phyloP scores from a whole-genome alignment of 53 echinoderm and acorn worm species.

The Henricia sp. region DNA sequence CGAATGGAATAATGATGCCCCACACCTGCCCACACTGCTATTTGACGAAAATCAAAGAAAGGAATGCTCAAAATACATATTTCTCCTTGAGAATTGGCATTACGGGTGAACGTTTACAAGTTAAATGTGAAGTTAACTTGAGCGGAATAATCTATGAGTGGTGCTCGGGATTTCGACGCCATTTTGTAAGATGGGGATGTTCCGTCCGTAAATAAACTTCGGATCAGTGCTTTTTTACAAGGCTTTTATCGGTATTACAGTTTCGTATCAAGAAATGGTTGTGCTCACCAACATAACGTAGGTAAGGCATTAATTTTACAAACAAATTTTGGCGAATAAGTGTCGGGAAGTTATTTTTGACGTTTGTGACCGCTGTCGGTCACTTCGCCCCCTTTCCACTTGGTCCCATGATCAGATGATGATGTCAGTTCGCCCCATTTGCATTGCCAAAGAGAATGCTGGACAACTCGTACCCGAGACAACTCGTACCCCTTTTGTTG shows the following conservation, averaged over 20 bases:
- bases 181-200: slow-evolving; percentile 18
- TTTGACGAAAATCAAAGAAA: neutral
- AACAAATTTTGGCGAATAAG: neutral
- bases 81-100: neutral
- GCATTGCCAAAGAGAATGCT: neutral
- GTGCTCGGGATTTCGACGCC: slow-evolving; percentile 20
- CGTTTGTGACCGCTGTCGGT: neutral
- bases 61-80: neutral
- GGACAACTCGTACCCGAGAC: too few relatives aligned
- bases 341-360: neutral
- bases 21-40: neutral
- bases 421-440: neutral
- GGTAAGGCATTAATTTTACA: slow-evolving; percentile 18
- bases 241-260: neutral
- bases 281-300: slow-evolving; percentile 22
- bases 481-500: too few relatives aligned
- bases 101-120: neutral
- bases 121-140: neutral
- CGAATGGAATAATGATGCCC: neutral
- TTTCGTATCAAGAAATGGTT: neutral
- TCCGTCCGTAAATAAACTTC: slow-evolving; percentile 23
- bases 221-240: neutral
- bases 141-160: slow-evolving; percentile 45
- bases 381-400: neutral
- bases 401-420: neutral